Conservation (phyloP, 1,140 invertebrate genomes). For the Asobara japonica region DNA sequence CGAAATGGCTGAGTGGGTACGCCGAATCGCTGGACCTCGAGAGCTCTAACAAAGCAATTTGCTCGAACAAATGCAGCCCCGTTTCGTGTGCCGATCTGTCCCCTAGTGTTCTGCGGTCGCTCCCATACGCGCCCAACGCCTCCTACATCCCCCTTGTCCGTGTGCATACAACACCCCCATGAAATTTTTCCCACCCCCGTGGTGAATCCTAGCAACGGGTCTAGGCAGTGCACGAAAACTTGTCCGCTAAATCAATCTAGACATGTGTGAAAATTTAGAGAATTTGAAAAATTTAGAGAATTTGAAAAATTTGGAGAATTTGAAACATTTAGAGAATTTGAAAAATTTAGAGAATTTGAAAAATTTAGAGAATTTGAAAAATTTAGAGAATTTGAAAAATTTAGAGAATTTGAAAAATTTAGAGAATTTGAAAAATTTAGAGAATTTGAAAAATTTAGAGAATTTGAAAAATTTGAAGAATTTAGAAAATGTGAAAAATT, state of each 20-base stretch:
- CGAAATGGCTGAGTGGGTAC: conserved; percentile 3
- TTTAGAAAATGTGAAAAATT: too few species aligned
- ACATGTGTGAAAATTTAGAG: too few species aligned
- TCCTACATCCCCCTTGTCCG: not conserved
- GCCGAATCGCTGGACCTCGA: not conserved
- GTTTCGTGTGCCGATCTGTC: conserved; percentile 12
- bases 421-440: too few species aligned
- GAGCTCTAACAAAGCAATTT: conserved; percentile 36
- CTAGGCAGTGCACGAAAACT: conserved; percentile 32
- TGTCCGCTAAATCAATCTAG: not conserved
- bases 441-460: too few species aligned
- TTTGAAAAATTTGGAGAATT: too few species aligned
- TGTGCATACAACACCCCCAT: not conserved
- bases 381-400: too few species aligned
- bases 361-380: too few species aligned
- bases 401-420: too few species aligned
- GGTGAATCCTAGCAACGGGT: conserved; percentile 32
- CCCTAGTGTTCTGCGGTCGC: conserved; percentile 34
- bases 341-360: too few species aligned
- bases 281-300: too few species aligned
- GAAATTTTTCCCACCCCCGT: not conserved
- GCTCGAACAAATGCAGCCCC: conserved; percentile 35
- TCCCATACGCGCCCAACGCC: not conserved
- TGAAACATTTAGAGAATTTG: too few species aligned
- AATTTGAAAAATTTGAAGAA: too few species aligned